A percentile compares a stretch with the other conserved stretches of the same genome.
Conservation (phyloP, 2,888 invertebrate genomes). For the Embidobia sp. region DNA sequence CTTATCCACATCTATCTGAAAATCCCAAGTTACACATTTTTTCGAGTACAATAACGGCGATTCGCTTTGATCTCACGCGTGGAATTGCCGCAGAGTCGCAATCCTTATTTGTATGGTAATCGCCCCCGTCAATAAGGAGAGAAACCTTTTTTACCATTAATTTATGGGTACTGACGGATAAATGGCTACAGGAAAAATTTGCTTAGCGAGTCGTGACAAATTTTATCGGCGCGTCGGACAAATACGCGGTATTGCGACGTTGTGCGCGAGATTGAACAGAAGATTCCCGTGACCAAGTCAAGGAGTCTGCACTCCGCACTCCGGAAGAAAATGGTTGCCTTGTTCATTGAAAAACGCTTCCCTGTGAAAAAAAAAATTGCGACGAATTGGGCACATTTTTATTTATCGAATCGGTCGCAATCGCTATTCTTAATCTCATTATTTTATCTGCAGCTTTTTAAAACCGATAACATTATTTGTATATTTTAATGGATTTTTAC, state of each 20-base stretch:
- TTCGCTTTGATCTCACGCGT: neutral
- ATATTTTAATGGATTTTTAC: too few species aligned
- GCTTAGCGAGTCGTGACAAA: conserved; percentile 27
- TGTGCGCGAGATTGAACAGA: conserved; percentile 4
- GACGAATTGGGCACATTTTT: too few species aligned
- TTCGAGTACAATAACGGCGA: neutral
- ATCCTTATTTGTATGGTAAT: conserved; percentile 30
- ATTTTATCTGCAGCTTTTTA: too few species aligned
- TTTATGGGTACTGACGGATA: conserved; percentile 23
- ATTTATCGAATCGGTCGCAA: too few species aligned
- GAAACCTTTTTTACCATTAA: conserved; percentile 46
- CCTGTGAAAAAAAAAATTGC: too few species aligned
- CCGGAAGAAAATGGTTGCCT: too few species aligned
- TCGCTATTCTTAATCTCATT: too few species aligned
- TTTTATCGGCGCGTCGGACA: conserved; percentile 32
- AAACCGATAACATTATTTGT: too few species aligned
- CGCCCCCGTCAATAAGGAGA: conserved; percentile 33
- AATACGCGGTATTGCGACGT: conserved; percentile 5
- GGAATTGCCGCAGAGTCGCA: neutral
- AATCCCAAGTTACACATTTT: too few species aligned
- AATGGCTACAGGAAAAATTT: conserved; percentile 27
- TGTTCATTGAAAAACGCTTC: too few species aligned
- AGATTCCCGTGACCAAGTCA: conserved; percentile 4
- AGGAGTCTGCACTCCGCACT: too few species aligned
- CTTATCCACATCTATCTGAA: too few species aligned